Evolutionary conservation across 2,113 vertebrate genomes (phyloP), one percentile per base, ranked within the genome.

Genomic region (Apteryx mantelli): DNA sequence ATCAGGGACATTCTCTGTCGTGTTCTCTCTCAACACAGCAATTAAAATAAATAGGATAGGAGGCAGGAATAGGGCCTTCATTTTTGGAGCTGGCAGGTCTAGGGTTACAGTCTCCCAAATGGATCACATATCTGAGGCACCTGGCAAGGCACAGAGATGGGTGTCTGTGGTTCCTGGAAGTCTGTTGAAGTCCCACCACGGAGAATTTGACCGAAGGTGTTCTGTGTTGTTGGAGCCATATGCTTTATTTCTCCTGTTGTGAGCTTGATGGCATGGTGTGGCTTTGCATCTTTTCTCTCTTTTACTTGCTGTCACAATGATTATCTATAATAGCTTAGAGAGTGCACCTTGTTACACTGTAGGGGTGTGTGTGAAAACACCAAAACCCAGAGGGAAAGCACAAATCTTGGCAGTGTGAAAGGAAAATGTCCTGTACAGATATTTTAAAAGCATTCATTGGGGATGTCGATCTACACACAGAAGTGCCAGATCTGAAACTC

Each of bases 221-320:
- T 68, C 55, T 61, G 8, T 46, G 50, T 38, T 91, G 71, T 50
- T 86, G 89, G 34, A 93, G 84, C 50, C 55, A 63, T 74, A 63
- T 38, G 87, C 91, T 88, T 83, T 52, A 26, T 15, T 94, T 89
- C 79, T 92, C 55, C 85, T 89, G 84, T 85, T 83, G 84, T 21
- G 56, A 88, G 78, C 87, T 68, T 66, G 8, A 65, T 22, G 64
- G 56, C 28, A 2, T 52, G 50, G 65, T 74, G 50, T 78, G 69
- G 56, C 26, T 92, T 56, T 92, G 61, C 53, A 70, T 77, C 52
- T 64, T 74, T 82, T 56, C 55, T 76, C 42, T 73, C 69, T 76
- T 81, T 75, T 2, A 0, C 36, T 77, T 14, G 78, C 88, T 95
- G 66, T 64, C 93, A 78, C 71, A 42, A 65, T 64, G 85, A 89